Evolutionary conservation across 2,113 vertebrate genomes (phyloP).

Genomic region (Peromyscus maniculatus): DNA sequence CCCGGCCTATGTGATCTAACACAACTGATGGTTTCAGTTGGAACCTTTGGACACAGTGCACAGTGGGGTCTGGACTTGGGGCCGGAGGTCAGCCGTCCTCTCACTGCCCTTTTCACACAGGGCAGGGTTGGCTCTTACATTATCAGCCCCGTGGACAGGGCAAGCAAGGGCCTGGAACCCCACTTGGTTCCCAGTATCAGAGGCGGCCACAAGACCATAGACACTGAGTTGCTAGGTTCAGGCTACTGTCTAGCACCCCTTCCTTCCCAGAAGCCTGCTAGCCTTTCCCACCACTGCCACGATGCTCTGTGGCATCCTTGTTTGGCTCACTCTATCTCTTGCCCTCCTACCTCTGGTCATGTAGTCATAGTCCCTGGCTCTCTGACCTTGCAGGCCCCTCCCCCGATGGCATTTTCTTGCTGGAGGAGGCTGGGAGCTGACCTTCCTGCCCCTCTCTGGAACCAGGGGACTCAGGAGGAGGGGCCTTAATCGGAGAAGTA

Average conservation of each 20-base stretch:
- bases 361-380: not conserved
- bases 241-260: not conserved
- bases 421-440: not conserved
- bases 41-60: not conserved
- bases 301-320: too few species aligned
- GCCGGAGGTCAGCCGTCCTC: not conserved
- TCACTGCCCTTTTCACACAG: not conserved
- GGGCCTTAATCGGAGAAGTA: not conserved
- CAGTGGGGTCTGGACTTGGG: not conserved
- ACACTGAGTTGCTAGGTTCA: not conserved
- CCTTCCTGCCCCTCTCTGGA: not conserved
- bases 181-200: not conserved
- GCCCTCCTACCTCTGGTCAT: not conserved
- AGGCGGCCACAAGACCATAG: not conserved
- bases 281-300: not conserved
- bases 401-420: not conserved
- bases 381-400: not conserved
- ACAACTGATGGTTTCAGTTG: not conserved
- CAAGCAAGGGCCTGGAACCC: not conserved
- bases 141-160: not conserved
- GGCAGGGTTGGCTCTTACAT: not conserved
- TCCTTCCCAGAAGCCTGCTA: too few species aligned
- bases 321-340: not conserved
- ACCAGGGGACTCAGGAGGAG: not conserved
- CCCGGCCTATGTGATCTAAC: too few species aligned